Percentiles rank a stretch among this genome's conserved stretches.
phyloP scores from a whole-genome alignment of 2,797 vertebrate genomes.

The Hemibagrus guttatus region DNA sequence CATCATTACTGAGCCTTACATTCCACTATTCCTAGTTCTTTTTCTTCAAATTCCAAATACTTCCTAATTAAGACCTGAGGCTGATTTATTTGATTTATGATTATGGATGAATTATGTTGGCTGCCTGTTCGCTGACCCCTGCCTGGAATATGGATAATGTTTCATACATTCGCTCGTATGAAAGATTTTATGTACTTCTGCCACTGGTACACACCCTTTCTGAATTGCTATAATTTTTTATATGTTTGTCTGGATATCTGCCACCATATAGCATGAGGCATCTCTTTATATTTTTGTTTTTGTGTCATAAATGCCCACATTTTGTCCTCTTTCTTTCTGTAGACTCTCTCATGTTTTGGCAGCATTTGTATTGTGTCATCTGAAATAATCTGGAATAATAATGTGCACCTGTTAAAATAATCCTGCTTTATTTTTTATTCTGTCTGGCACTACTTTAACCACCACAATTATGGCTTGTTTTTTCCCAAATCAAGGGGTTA shows the following conservation, averaged over 20 bases:
- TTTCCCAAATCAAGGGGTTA: not conserved
- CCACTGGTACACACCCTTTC: not conserved
- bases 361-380: not conserved
- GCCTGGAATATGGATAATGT: slow-evolving; percentile 1
- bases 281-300: not conserved
- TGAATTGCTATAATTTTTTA: not conserved
- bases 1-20: not conserved
- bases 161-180: not conserved
- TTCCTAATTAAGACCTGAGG: not conserved
- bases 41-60: not conserved
- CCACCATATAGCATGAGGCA: not conserved
- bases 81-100: slow-evolving; percentile 17
- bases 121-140: not conserved
- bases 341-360: not conserved
- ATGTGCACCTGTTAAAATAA: slow-evolving; percentile 2
- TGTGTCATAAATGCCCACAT: not conserved
- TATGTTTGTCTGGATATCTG: not conserved
- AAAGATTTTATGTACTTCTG: not conserved
- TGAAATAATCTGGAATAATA: slow-evolving; percentile 17
- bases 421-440: not conserved
- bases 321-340: not conserved
- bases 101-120: not conserved
- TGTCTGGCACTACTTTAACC: not conserved
- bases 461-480: not conserved
- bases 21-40: not conserved